These are phyloP conservation scores for Cinclus cinclus DNA, from an alignment of 2,113 vertebrate species.

Conservation along the genomic window DNA sequence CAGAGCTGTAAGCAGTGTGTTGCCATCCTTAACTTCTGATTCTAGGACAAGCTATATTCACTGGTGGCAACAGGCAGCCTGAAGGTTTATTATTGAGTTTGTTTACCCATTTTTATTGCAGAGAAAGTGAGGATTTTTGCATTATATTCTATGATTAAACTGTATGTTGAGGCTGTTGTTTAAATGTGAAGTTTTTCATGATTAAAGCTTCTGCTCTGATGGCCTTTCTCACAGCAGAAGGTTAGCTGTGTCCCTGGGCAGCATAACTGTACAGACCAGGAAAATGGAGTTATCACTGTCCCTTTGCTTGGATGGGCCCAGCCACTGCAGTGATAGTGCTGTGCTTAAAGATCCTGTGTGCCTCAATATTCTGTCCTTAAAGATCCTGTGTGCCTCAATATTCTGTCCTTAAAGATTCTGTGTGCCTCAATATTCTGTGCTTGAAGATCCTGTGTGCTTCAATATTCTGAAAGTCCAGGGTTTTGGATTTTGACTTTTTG, in stretches of 20 bases:
- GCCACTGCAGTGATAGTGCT: not conserved
- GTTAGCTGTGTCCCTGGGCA: not conserved
- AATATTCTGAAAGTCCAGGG: too few relatives aligned
- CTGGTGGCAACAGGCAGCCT: not conserved
- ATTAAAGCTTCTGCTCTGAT: not conserved
- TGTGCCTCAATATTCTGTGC: too few relatives aligned
- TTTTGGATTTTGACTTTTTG: too few relatives aligned
- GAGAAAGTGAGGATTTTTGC: not conserved
- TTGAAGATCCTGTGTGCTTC: too few relatives aligned
- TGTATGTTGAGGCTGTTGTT: not conserved
- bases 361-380: not conserved
- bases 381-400: too few relatives aligned
- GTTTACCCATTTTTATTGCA: not conserved
- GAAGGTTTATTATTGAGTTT: not conserved
- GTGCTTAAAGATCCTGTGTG: not conserved
- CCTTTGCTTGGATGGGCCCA: not conserved
- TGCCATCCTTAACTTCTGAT: not conserved
- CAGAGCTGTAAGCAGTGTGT: not conserved
- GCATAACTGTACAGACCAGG: rapidly evolving
- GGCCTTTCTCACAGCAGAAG: not conserved
- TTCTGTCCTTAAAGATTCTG: too few relatives aligned
- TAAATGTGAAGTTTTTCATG: not conserved
- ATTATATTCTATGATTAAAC: not conserved
- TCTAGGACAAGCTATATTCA: not conserved
- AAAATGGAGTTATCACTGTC: not conserved